Conservation (phyloP, 2,797 vertebrate genomes). For the Zonotrichia albicollis region DNA sequence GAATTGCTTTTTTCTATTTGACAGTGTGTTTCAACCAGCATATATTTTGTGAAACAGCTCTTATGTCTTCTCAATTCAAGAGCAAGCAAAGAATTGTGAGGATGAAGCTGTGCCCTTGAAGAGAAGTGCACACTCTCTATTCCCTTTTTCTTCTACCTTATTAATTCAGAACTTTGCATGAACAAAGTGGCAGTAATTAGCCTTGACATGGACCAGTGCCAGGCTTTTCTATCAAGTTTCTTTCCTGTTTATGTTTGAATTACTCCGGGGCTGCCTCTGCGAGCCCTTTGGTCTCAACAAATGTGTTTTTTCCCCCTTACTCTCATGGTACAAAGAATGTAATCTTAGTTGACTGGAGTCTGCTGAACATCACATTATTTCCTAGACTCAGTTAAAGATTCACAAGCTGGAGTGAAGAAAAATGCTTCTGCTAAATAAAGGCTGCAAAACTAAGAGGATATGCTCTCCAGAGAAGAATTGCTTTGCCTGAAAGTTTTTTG, state of each 20-base stretch:
- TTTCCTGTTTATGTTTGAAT: constrained; percentile 80
- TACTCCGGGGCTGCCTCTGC: constrained; percentile 67
- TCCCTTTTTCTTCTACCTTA: constrained; percentile 54
- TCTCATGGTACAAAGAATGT: constrained; percentile 73
- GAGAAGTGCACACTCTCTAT: not conserved
- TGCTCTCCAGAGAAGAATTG: not conserved
- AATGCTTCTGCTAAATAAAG: not conserved
- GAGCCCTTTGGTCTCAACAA: constrained; percentile 61
- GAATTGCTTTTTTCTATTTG: not conserved
- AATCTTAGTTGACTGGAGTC: constrained; percentile 71
- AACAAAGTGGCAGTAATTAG: constrained; percentile 72
- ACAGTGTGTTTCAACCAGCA: not conserved
- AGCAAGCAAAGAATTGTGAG: not conserved
- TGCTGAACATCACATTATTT: constrained; percentile 73
- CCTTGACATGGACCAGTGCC: constrained; percentile 66
- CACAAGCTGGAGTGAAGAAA: constrained; percentile 26
- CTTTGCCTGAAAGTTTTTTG: not conserved
- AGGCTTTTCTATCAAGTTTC: constrained; percentile 76
- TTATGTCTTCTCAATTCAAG: constrained; percentile 4
- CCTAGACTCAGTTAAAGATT: constrained; percentile 54
- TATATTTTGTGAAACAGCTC: not conserved
- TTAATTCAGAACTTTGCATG: constrained; percentile 69
- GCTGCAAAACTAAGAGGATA: not conserved
- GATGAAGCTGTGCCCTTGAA: constrained; percentile 16
- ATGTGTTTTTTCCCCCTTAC: constrained; percentile 17